Evolutionary conservation across 2,888 invertebrate genomes (phyloP).

Genomic region (Idaea biselata): DNA sequence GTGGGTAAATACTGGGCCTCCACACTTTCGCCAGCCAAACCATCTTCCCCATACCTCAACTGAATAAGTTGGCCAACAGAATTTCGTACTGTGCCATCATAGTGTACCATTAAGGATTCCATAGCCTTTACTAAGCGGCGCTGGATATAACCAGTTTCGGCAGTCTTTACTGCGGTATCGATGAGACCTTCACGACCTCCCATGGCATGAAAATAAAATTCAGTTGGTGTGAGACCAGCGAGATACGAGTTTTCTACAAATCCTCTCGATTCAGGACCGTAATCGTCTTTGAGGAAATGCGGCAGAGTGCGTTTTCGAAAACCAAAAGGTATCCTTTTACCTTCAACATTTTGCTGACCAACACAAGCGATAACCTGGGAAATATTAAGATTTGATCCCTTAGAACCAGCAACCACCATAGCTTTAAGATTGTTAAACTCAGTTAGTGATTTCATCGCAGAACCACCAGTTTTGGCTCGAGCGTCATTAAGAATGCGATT

Average conservation of each 20-base stretch:
- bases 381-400: constrained; percentile 99
- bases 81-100: constrained; percentile 99
- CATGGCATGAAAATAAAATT: constrained; percentile 99
- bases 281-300: constrained; percentile 99
- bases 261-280: constrained; percentile 99
- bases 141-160: constrained; percentile 99
- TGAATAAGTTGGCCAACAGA: constrained; percentile 97
- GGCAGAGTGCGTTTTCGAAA: constrained; percentile 99
- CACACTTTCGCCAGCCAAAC: constrained; percentile 97
- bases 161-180: constrained; percentile 99
- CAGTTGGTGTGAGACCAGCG: constrained; percentile 98
- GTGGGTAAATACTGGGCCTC: constrained; percentile 98
- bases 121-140: constrained; percentile 99
- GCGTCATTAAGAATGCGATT: constrained; percentile 99
- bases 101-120: constrained; percentile 99
- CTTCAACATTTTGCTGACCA: constrained; percentile 99
- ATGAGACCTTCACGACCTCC: constrained; percentile 99
- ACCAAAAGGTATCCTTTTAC: constrained; percentile 99
- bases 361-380: constrained; percentile 99
- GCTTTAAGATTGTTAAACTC: constrained; percentile 99
- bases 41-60: constrained; percentile 98
- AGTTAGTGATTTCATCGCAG: constrained; percentile 98
- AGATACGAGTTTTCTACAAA: constrained; percentile 99
- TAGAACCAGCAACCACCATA: constrained; percentile 99
- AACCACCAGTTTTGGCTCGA: constrained; percentile 99